Evolutionary conservation across 2,888 invertebrate species (phyloP), one percentile per base, ranked within the genome.

Genomic region (Pyrochroa serraticornis): DNA sequence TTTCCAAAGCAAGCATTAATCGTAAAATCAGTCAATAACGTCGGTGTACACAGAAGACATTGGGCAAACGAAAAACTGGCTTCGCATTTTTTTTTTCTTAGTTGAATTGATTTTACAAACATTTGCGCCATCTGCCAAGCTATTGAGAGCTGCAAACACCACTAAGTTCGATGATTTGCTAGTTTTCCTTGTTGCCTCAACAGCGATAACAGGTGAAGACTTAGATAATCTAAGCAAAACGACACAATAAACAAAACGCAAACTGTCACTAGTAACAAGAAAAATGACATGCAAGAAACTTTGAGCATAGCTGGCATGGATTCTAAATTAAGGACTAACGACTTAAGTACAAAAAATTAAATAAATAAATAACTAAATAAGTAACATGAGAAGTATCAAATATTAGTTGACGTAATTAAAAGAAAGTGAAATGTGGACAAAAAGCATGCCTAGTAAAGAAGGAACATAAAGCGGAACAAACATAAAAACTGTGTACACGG

Each of bases 1-100:
- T 82, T 83, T 81, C 81, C 81, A 79, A 81, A 79, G 75, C 75
- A 79, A 71, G 66, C 75, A 66, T 71, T 76, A 71, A 69, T 67
- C 65, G 66, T 63, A 71, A 45, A 59, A 49, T 50, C 22, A 34
- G 8, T 36, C 12, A 47, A 7, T 22, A 50, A 66, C 72, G 76
- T 74, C 75, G 71, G 76, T 75, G 76, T 75, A 76, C 75, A 75
- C 75, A 76, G 73, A 51, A 36, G 54, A 63, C 41, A 35, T 14
- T 48, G 49, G 41, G 45, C 41, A 45, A 46, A 14, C 8, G 31
- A 30, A 22, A 43, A 43, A 30, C 7, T 3, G n/a, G 7, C 13
- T 3, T 8, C 43, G 12, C 41, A 41, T 9, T 10, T 13, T 22
- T 22, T 22, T 22, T 22, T 22, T 3, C 22, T n/a, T n/a, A n/a